Evolutionary conservation across 2,797 vertebrate genomes (phyloP).

Genomic region (Parotocinclus haroldoi): DNA sequence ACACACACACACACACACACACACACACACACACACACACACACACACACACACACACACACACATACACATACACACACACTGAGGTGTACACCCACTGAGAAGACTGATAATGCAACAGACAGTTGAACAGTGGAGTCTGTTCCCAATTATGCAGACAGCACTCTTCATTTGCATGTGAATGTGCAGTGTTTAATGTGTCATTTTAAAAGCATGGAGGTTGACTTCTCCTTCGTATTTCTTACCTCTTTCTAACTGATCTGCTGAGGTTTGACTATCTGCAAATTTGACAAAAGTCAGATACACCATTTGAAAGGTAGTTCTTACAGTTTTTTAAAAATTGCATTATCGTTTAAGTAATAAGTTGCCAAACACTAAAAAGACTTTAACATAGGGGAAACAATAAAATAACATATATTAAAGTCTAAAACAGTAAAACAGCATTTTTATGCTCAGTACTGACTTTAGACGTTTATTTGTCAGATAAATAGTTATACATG

Average conservation of each 20-base stretch:
- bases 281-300: neutral
- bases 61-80: constrained; percentile 62
- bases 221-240: constrained; percentile 45
- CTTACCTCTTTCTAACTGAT: constrained; percentile 22
- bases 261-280: constrained; percentile 5
- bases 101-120: constrained; percentile 71
- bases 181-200: constrained; percentile 67
- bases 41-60: constrained; percentile 44
- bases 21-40: too few species aligned
- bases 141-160: constrained; percentile 57
- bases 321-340: too few species aligned
- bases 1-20: too few species aligned
- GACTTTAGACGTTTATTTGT: too few species aligned
- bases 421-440: too few species aligned
- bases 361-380: too few species aligned
- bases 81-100: constrained; percentile 63
- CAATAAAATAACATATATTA: too few species aligned
- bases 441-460: too few species aligned
- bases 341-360: too few species aligned
- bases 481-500: too few species aligned
- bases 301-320: neutral
- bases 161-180: constrained; percentile 66
- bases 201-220: constrained; percentile 51
- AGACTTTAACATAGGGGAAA: too few species aligned
- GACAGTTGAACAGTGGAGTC: constrained; percentile 68